phyloP scores from a whole-genome alignment of 2,888 invertebrate species.

The Aspidiotus destructor region DNA sequence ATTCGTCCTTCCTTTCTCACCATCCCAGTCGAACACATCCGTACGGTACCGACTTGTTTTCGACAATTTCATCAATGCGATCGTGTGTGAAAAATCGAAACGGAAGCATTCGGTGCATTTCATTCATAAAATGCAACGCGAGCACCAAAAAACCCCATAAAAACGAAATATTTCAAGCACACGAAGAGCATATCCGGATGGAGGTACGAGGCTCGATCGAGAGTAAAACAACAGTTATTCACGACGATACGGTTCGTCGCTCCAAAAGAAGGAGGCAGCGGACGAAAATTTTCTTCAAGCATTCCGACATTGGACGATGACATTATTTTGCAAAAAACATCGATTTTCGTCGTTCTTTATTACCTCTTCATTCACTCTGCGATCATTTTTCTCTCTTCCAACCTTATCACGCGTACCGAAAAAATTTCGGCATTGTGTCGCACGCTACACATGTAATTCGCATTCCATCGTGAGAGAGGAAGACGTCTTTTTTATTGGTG shows the following conservation, averaged over 20 bases:
- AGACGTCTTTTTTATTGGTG: too few species aligned
- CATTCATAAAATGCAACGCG: conserved; percentile 11
- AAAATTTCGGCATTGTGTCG: too few species aligned
- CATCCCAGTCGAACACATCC: too few species aligned
- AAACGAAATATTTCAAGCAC: background rate
- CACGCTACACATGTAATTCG: too few species aligned
- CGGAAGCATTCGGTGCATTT: conserved; percentile 15
- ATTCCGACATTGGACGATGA: background rate
- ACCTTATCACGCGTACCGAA: too few species aligned
- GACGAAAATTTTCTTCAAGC: background rate
- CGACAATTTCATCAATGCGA: conserved; percentile 8
- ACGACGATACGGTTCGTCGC: background rate
- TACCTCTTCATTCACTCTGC: background rate
- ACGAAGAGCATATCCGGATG: background rate
- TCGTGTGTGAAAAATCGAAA: conserved; percentile 27
- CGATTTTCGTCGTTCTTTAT: background rate
- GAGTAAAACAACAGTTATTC: background rate
- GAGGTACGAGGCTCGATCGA: background rate
- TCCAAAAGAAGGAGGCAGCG: background rate
- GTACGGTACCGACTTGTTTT: background rate
- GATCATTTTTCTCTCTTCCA: too few species aligned
- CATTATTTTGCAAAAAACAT: background rate
- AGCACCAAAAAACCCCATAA: background rate
- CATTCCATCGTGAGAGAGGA: too few species aligned
- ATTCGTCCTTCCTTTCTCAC: too few species aligned